Evolutionary conservation across 30 jellyfish, hydroid and myxozoan genomes (phyloP).

Genomic region (Chrysaora quinquecirrha): DNA sequence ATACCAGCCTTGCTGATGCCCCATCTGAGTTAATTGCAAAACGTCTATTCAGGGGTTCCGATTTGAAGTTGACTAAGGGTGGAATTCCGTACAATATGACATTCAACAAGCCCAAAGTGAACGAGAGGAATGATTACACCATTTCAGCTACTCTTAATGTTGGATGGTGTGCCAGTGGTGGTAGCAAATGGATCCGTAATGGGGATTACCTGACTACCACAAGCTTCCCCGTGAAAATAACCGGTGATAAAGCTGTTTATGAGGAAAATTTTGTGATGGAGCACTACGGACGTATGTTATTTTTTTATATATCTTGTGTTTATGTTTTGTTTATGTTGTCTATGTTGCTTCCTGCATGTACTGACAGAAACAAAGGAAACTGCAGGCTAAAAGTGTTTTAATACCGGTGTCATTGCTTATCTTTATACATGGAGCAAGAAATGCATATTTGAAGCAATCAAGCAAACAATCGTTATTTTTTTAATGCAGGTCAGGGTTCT

Average conservation of each 20-base stretch:
- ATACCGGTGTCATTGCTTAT: too few species aligned
- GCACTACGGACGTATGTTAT: slow-evolving; percentile 4
- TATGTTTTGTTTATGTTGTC: background rate
- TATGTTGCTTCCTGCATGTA: too few species aligned
- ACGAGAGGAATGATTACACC: slow-evolving; percentile 15
- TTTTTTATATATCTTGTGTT: background rate
- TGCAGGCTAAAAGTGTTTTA: too few species aligned
- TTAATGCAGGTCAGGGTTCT: too few species aligned
- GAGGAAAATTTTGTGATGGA: slow-evolving; percentile 50
- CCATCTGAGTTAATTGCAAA: slow-evolving; percentile 27
- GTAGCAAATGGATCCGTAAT: slow-evolving; percentile 29
- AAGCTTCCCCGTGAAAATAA: background rate
- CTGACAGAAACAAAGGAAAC: too few species aligned
- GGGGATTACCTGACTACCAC: slow-evolving; percentile 62
- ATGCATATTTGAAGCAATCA: too few species aligned
- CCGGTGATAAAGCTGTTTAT: background rate
- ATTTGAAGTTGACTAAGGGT: slow-evolving; percentile 12
- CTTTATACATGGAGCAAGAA: too few species aligned
- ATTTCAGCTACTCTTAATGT: slow-evolving; percentile 43
- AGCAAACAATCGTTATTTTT: too few species aligned
- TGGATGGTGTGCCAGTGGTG: slow-evolving; percentile 57
- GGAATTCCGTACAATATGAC: slow-evolving; percentile 28
- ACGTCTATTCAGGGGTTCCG: slow-evolving; percentile 9
- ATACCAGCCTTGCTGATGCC: slow-evolving; percentile 52
- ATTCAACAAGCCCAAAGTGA: slow-evolving; percentile 19